phyloP scores from a whole-genome alignment of 2,888 invertebrate species.

The Polyommatus icarus region DNA sequence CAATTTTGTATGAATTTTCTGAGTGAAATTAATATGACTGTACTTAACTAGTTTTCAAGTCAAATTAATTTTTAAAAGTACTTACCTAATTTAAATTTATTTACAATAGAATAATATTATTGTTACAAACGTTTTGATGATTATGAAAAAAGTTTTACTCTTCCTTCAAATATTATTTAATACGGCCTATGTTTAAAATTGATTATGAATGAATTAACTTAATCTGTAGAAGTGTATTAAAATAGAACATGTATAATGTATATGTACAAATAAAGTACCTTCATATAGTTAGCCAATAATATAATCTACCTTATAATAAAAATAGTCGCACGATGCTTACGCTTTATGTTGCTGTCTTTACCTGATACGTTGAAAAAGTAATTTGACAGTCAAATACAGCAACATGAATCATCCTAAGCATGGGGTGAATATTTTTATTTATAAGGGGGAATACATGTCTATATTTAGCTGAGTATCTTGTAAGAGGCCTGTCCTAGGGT shows the following conservation, averaged over 20 bases:
- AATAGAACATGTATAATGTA: not conserved
- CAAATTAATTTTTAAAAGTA: not conserved
- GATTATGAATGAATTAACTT: not conserved
- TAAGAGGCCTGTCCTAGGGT: constrained; percentile 8
- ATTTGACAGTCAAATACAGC: not conserved
- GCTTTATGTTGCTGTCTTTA: not conserved
- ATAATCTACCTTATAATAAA: not conserved
- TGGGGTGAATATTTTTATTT: not conserved
- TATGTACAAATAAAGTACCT: constrained; percentile 24
- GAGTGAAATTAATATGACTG: not conserved
- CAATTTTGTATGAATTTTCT: not conserved
- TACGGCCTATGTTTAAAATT: constrained; percentile 6
- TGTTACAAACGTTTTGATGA: not conserved
- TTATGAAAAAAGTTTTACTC: not conserved
- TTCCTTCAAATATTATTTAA: not conserved
- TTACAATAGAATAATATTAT: not conserved
- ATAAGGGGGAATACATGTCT: not conserved
- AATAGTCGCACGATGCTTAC: not conserved
- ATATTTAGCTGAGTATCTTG: not conserved
- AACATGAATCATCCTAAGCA: not conserved
- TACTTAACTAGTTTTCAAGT: not conserved
- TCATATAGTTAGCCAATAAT: constrained; percentile 23
- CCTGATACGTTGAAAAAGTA: not conserved
- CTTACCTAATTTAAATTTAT: not conserved
- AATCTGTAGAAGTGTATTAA: not conserved